These are phyloP conservation scores for Phymatocera aterrima DNA, from an alignment of 2,888 invertebrate species.

Conservation along the genomic window DNA sequence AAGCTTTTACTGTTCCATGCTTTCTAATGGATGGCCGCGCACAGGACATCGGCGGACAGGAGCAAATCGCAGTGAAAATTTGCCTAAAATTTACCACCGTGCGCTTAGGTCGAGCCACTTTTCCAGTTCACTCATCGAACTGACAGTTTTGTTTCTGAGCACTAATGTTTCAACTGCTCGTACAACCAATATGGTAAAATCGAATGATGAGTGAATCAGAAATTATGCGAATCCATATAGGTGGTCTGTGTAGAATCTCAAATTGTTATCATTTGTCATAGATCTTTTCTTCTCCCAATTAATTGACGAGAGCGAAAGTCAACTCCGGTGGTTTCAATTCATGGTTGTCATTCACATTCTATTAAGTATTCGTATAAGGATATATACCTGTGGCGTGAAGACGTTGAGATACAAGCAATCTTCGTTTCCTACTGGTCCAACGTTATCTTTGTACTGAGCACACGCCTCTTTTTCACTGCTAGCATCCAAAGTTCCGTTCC, in stretches of 20 bases:
- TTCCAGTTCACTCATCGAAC: no score
- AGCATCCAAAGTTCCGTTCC: conserved; percentile 10
- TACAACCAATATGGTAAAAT: no score
- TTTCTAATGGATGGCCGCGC: no score
- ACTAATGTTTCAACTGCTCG: no score
- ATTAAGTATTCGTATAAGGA: background rate
- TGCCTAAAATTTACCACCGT: no score
- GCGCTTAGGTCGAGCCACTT: no score
- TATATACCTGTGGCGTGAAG: background rate
- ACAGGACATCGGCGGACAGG: no score
- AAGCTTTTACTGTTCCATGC: no score
- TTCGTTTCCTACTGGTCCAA: background rate
- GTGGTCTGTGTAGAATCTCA: background rate
- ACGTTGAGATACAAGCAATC: conserved; percentile 25
- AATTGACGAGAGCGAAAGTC: no score
- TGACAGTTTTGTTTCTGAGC: no score
- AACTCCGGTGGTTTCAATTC: no score
- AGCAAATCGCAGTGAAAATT: no score
- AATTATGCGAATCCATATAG: background rate
- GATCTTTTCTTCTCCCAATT: background rate
- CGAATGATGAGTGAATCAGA: background rate
- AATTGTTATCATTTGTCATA: background rate
- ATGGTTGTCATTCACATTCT: background rate
- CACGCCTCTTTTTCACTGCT: background rate
- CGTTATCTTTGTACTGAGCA: background rate